Evolutionary conservation across 2,888 invertebrate genomes (phyloP), one percentile per base, ranked within the genome.

Genomic region (Agrotis ipsilon): DNA sequence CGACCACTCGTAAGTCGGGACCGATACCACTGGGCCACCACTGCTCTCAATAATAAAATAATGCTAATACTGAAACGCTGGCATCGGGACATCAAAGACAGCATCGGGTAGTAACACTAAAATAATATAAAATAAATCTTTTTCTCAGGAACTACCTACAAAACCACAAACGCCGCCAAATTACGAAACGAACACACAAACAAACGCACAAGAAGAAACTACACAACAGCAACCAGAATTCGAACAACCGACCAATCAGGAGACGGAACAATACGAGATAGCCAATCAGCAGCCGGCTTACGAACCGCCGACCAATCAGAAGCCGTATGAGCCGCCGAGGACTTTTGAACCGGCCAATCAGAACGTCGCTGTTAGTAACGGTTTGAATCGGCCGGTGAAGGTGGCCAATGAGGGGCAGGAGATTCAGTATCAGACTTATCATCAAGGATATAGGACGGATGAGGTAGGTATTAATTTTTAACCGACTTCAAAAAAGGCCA

Each of bases 361-460:
- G 72, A 86, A 71, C 64, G 66, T 68, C 64, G 64, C 67, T 24
- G 76, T 65, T 43, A 81, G 55, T 45, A 86, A 86, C 27, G 49
- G 63, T 39, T 66, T 72, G 62, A 54, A 68, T 63, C 59, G 64
- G 39, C 43, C 32, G 16, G 52, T 24, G 51, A 88, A 83, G 57
- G 27, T 85, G 72, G 73, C 83, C 82, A 85, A 81, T 84, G 92
- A 90, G 2, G 83, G 73, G 3, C 88, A 88, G 6, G 91, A 92
- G 13, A 63, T 86, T 43, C 88, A 87, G 21, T 80, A 86, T 14
- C 83, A 82, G 5, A 86, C 87, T 5, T 94, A 91, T 75, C 72
- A 80, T 2, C 86, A 91, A 61, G 84, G 83, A 43, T 89, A 89
- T 71, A 89, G 92, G 66, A 87, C 85, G 75, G 92, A 92, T 19